Evolutionary conservation across 1,140 invertebrate species (phyloP).

Genomic region (Ceratoteleas bidentatus): DNA sequence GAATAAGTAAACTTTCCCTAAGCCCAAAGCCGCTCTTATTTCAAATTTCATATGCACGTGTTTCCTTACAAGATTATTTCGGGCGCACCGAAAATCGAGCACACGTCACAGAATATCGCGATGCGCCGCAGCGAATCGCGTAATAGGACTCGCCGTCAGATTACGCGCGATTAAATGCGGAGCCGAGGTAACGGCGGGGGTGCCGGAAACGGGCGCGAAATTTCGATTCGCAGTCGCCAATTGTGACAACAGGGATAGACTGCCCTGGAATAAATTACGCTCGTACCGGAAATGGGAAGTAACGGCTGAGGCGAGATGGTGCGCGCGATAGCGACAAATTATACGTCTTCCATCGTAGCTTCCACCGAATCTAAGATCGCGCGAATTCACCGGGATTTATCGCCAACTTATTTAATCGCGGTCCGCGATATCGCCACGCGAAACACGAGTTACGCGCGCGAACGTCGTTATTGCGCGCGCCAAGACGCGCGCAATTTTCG

Average conservation of each 20-base stretch:
- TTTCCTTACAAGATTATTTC: not conserved
- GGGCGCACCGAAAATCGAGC: not conserved
- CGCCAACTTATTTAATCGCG: constrained; percentile 61
- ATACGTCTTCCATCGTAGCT: constrained; percentile 55
- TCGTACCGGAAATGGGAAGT: constrained; percentile 59
- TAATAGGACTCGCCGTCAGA: constrained; percentile 53
- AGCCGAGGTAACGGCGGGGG: constrained; percentile 18
- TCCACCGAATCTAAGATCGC: constrained; percentile 49
- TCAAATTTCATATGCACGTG: no score
- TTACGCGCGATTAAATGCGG: constrained; percentile 59
- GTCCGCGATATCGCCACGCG: constrained; percentile 36
- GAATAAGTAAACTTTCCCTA: no score
- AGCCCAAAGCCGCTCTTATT: no score
- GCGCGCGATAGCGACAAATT: constrained; percentile 58
- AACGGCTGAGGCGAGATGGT: constrained; percentile 55
- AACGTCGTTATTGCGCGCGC: constrained; percentile 42
- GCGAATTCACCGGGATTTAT: constrained; percentile 59
- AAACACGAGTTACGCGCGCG: constrained; percentile 44
- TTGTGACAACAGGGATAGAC: constrained; percentile 65
- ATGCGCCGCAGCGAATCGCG: constrained; percentile 13
- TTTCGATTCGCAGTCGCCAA: constrained; percentile 42
- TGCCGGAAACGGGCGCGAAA: constrained; percentile 38
- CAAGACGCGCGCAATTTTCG: constrained; percentile 46
- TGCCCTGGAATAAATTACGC: constrained; percentile 57
- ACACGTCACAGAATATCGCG: not conserved